Evolutionary conservation across 2,888 invertebrate species (phyloP), one percentile per base, ranked within the genome.

Genomic region (Leptogaster cylindrica): DNA sequence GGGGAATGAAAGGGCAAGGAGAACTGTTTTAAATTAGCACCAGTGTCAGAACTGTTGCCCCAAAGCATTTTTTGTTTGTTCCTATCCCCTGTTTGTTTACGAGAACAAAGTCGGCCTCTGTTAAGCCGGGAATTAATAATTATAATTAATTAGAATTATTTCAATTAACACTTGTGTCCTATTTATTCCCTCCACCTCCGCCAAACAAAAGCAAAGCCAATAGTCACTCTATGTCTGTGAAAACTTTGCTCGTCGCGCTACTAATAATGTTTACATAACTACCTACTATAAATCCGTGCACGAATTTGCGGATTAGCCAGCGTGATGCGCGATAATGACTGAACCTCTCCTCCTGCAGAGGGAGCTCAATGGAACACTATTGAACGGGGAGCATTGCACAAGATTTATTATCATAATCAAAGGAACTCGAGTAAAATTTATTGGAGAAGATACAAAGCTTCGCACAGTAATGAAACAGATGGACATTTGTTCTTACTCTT

Each of bases 61-160:
- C 16, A 31, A 18, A n/a, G 41, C 18, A 10, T 41, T 18, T 36
- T 23, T 10, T 55, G 33, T 31, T 8, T 14, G 16, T 16, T 14
- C 6, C 10, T 16, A 8, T 12, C n/a, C n/a, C 18, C 27, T 61
- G 7, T 44, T 61, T 61, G 23, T 48, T 14, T 27, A 48, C 27
- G 27, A 6, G 48, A 61, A 61, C 61, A 33, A 61, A 27, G 48
- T 48, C 27, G 44, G 6, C 16, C 2, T 31, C 27, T 7, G 23
- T 55, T 61, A 61, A 61, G 61, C 61, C 23, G 28, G 44, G 16
- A 61, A 61, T 61, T 61, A 44, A 61, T 61, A 61, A 27, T 61
- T 44, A 61, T 61, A 61, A 61, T 61, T 61, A 61, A 61, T 61
- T 61, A 61, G 61, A 61, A 61, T 61, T 61, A 61, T 61, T 31